A percentile compares a stretch with the other conserved stretches of the same genome.
Evolutionary conservation across 2,888 invertebrate species (phyloP).

Genomic region (Brenthis ino): DNA sequence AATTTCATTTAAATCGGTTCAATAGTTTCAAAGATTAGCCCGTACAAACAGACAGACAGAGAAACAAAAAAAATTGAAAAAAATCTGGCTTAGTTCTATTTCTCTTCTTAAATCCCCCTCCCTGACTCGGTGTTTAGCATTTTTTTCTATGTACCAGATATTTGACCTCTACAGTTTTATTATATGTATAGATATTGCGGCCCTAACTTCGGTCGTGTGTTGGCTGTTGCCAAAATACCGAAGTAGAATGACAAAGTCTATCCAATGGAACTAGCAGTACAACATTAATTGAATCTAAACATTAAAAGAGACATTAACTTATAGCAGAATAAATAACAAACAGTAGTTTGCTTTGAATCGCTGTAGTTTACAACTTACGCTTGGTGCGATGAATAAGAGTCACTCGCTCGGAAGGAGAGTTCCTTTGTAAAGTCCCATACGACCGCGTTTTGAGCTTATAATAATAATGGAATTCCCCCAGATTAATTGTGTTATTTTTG

Average conservation of each 20-base stretch:
- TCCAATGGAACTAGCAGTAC: background rate
- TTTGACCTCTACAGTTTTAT: no score
- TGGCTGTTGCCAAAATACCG: background rate
- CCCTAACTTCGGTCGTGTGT: no score
- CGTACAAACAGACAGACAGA: no score
- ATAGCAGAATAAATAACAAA: background rate
- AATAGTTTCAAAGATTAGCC: no score
- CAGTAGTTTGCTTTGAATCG: slow-evolving; percentile 31
- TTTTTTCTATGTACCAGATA: no score
- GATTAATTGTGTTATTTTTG: slow-evolving; percentile 75
- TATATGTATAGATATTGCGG: no score
- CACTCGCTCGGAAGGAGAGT: slow-evolving; percentile 61
- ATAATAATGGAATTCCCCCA: slow-evolving; percentile 64
- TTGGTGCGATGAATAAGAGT: slow-evolving; percentile 52
- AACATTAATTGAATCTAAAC: slow-evolving; percentile 4
- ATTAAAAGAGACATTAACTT: background rate
- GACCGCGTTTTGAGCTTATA: slow-evolving; percentile 63
- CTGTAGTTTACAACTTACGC: slow-evolving; percentile 42
- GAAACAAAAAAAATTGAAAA: no score
- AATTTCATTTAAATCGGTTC: no score
- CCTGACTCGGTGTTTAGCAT: no score
- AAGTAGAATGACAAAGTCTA: no score
- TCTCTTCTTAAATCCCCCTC: no score
- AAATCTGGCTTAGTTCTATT: no score
- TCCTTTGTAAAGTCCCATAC: slow-evolving; percentile 64